A percentile compares a stretch with the other conserved stretches of the same genome.
Conservation (phyloP, 2,888 invertebrate genomes). For the Parnassius apollo region DNA sequence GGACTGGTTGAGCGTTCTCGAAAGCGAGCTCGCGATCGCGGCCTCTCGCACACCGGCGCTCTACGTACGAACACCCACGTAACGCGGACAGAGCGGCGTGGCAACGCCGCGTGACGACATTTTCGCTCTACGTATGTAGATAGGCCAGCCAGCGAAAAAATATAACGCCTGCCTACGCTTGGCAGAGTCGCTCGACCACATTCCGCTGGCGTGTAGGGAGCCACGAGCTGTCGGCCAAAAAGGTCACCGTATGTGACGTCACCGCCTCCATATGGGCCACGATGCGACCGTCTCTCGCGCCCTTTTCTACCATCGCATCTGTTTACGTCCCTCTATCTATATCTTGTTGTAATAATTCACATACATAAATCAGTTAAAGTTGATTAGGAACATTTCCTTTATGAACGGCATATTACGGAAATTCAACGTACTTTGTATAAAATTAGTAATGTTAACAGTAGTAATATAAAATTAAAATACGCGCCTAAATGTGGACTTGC, state of each 20-base stretch:
- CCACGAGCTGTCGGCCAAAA: conserved; percentile 70
- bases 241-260: conserved; percentile 77
- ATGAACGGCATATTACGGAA: too few relatives aligned
- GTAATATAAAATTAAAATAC: too few relatives aligned
- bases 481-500: too few relatives aligned
- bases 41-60: conserved; percentile 67
- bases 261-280: conserved; percentile 71
- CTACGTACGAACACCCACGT: conserved; percentile 73
- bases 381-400: too few relatives aligned
- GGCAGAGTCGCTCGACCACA: conserved; percentile 77
- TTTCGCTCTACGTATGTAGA: conserved; percentile 80
- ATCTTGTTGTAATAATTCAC: not conserved
- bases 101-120: conserved; percentile 83
- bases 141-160: conserved; percentile 75
- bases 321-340: conserved; percentile 36
- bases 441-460: too few relatives aligned
- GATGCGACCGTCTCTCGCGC: conserved; percentile 55
- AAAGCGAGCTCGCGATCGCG: conserved; percentile 72
- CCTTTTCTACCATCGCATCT: conserved; percentile 51
- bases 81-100: conserved; percentile 64
- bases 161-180: conserved; percentile 76
- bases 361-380: too few relatives aligned
- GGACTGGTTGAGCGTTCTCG: conserved; percentile 78
- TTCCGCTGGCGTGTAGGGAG: conserved; percentile 74
- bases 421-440: too few relatives aligned